Evolutionary conservation across 2,797 vertebrate genomes (phyloP).

Genomic region (Morus bassanus): DNA sequence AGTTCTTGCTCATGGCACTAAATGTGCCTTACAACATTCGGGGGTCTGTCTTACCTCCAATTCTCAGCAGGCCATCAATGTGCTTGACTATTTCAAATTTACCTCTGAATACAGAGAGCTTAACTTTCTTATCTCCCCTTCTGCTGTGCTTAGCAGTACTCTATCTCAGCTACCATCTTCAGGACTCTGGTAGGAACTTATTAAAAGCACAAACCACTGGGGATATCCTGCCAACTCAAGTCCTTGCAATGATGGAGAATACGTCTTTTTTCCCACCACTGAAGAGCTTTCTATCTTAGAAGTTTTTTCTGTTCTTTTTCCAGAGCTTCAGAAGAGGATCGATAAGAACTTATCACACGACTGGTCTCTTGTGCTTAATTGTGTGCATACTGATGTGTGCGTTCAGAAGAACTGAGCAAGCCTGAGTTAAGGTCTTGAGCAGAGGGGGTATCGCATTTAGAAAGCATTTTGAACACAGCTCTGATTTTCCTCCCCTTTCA

Average conservation of each 20-base stretch:
- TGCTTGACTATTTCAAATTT: background rate
- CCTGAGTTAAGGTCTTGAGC: background rate
- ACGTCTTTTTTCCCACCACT: background rate
- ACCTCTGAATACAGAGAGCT: background rate
- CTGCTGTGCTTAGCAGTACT: background rate
- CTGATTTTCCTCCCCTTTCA: background rate
- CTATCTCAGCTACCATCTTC: background rate
- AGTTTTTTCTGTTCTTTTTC: background rate
- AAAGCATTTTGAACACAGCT: background rate
- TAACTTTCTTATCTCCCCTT: background rate
- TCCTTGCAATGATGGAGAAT: background rate
- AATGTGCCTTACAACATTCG: too few relatives aligned
- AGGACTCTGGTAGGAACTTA: background rate
- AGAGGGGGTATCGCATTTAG: background rate
- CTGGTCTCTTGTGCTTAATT: background rate
- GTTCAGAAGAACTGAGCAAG: background rate
- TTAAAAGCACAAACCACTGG: background rate
- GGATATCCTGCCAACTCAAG: background rate
- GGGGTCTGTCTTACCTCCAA: background rate
- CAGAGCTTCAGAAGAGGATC: background rate
- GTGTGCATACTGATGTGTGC: background rate
- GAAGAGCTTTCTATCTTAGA: background rate
- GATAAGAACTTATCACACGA: background rate
- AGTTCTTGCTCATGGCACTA: background rate
- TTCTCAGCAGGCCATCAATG: background rate